Evolutionary conservation across 2,888 invertebrate species (phyloP).

Genomic region (Aleiodes leptofemur): DNA sequence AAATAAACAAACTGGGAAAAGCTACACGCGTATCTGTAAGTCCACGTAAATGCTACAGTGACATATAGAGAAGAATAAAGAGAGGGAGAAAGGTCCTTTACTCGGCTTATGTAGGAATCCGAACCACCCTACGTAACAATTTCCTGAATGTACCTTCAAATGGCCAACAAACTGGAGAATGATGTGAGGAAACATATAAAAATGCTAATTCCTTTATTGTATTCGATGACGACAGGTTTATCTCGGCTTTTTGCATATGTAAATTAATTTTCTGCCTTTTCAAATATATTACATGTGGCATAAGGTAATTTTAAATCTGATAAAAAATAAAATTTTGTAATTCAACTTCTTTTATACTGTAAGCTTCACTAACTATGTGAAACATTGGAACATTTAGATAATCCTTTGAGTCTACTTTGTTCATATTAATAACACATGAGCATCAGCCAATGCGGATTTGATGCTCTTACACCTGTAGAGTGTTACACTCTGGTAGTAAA

Average conservation of each 20-base stretch:
- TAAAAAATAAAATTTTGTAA: no score
- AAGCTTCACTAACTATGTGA: no score
- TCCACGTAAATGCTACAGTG: no score
- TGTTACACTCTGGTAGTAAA: background rate
- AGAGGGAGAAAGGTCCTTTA: no score
- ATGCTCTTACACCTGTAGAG: constrained; percentile 40
- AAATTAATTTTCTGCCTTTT: constrained; percentile 4
- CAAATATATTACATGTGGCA: no score
- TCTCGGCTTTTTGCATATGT: background rate
- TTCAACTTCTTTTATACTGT: no score
- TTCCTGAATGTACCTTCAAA: background rate
- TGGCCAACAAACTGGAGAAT: constrained; percentile 1
- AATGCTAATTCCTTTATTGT: constrained; percentile 7
- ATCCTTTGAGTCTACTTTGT: constrained; percentile 9
- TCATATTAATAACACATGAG: constrained; percentile 33
- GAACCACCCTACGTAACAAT: background rate
- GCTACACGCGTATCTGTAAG: no score
- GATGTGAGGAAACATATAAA: background rate
- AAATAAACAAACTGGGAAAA: no score
- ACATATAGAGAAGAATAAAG: no score
- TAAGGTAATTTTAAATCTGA: no score
- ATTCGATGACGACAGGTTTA: background rate
- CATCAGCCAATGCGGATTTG: constrained; percentile 28
- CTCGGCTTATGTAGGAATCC: no score
- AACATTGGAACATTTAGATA: background rate